Evolutionary conservation across 2,113 vertebrate genomes (phyloP).

Genomic region (Microtus richardsoni): DNA sequence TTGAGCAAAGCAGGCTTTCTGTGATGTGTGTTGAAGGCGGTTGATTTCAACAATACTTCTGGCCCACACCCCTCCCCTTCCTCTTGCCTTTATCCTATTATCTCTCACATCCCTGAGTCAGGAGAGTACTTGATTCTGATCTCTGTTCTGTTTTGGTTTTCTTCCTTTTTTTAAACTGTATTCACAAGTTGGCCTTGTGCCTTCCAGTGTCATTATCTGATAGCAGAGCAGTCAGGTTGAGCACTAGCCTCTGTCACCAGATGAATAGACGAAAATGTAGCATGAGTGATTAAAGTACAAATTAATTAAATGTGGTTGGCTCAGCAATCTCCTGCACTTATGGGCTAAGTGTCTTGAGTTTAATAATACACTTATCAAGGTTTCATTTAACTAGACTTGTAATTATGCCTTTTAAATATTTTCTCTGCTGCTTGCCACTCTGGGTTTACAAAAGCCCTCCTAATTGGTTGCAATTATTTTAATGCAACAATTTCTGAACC

Average conservation of each 20-base stretch:
- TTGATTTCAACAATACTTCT: not conserved
- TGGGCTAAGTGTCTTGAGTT: conserved; percentile 50
- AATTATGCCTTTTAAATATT: conserved; percentile 67
- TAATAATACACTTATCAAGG: conserved; percentile 63
- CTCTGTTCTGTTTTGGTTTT: not conserved
- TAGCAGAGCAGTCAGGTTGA: not conserved
- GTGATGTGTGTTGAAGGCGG: not conserved
- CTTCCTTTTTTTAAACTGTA: not conserved
- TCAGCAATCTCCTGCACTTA: conserved; percentile 11
- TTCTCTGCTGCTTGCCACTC: conserved; percentile 28
- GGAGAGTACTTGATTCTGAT: not conserved
- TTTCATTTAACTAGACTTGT: conserved; percentile 54
- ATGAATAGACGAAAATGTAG: not conserved
- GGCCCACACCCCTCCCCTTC: not conserved
- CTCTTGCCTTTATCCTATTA: rapidly evolving
- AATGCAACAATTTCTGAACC: conserved; percentile 52
- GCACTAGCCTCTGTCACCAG: not conserved
- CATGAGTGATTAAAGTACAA: conserved; percentile 54
- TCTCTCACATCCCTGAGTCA: rapidly evolving
- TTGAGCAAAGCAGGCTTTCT: not conserved
- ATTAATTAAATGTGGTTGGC: conserved; percentile 27
- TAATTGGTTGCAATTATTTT: conserved; percentile 70
- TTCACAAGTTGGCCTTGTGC: not conserved
- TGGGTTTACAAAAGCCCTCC: conserved; percentile 22
- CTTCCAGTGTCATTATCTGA: not conserved